Conservation (phyloP, 2,113 vertebrate species). For the Rhodinocichla rosea region DNA sequence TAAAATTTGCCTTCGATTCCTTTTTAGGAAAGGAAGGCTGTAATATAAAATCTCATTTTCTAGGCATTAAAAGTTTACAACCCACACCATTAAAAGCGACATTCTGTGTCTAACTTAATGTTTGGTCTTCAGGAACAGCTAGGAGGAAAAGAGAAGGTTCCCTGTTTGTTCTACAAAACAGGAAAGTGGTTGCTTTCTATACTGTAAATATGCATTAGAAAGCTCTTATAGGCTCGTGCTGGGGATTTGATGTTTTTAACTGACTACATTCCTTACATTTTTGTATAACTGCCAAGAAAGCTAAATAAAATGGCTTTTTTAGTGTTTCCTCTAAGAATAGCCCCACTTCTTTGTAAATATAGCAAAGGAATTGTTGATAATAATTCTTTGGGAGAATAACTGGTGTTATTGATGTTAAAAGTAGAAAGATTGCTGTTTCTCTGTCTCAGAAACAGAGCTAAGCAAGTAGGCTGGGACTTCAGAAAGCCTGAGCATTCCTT, state of each 20-base stretch:
- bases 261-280: constrained; percentile 84
- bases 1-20: constrained; percentile 29
- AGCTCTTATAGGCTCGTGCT: constrained; percentile 70
- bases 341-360: constrained; percentile 69
- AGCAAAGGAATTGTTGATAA: constrained; percentile 64
- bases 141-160: constrained; percentile 49
- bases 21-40: constrained; percentile 59
- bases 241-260: constrained; percentile 78
- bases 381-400: constrained; percentile 66
- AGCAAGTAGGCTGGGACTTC: constrained; percentile 6
- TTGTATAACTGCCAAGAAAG: constrained; percentile 88
- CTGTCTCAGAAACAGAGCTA: constrained; percentile 44
- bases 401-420: constrained; percentile 65
- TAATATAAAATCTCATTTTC: constrained; percentile 32
- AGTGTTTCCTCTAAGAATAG: constrained; percentile 72
- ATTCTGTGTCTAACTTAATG: constrained; percentile 25
- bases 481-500: constrained; percentile 29
- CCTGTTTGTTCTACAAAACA: constrained; percentile 50
- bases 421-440: constrained; percentile 57
- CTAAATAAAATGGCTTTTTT: constrained; percentile 84
- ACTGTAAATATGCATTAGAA: constrained; percentile 73
- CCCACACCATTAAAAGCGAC: not conserved
- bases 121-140: constrained; percentile 43
- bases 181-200: constrained; percentile 66
- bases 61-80: constrained; percentile 34